These are phyloP conservation scores for Morus bassanus DNA, from an alignment of 2,797 vertebrate genomes.

Conservation along the genomic window DNA sequence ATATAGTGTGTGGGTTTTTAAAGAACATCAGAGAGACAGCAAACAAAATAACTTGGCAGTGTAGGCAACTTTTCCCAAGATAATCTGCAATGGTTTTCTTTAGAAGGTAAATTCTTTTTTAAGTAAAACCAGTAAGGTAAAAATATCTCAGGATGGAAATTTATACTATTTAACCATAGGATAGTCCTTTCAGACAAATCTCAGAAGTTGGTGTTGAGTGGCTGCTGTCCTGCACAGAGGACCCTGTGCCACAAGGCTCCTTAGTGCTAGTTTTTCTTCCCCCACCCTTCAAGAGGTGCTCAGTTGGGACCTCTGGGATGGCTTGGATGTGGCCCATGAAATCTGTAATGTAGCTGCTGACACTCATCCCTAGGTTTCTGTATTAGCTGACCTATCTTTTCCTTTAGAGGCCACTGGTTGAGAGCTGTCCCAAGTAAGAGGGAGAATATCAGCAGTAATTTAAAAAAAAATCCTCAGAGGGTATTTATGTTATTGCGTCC, in stretches of 20 bases:
- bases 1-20: not conserved
- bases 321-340: not conserved
- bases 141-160: not conserved
- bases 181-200: not conserved
- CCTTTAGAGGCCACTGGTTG: not conserved
- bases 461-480: not conserved
- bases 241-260: not conserved
- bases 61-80: not conserved
- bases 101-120: not conserved
- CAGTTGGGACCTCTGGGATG: not conserved
- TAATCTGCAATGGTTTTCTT: not conserved
- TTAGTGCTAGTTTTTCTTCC: not conserved
- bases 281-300: not conserved
- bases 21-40: not conserved
- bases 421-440: not conserved
- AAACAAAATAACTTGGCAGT: not conserved
- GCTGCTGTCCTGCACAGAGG: not conserved
- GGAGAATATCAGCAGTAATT: not conserved
- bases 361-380: not conserved
- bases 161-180: not conserved
- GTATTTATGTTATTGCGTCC: not conserved
- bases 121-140: not conserved
- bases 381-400: not conserved
- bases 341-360: not conserved
- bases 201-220: not conserved